Base-by-base conservation (phyloP, 1,140 invertebrate genomes). In the Nasonia vitripennis region DNA sequence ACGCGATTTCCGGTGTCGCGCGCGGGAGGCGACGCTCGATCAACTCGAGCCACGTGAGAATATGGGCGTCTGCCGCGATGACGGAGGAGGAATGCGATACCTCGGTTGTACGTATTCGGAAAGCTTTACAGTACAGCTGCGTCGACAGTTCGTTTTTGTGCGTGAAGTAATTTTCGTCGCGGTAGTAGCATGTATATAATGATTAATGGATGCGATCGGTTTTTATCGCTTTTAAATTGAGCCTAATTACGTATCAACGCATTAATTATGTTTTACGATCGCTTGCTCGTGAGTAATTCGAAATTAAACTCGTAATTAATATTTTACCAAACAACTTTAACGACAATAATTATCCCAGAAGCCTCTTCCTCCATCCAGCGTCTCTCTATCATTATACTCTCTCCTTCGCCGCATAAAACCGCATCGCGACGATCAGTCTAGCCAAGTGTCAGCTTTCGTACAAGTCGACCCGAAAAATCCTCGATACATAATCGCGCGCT, bases 11-110 rank as follows among this genome's bases (percentile, higher is more conserved):
- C 68, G 68, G n/a, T 70, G 62, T 23, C 17, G 10, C n/a, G 68
- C 17, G 51, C 12, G 17, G 51, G 17, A 55, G 51, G 17, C 51
- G 17, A 20, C 51, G 23, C 27, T 34, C 70, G 23, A 14, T 71
- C 70, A 71, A 71, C 70, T 71, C 12, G 27, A 71, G 70, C 70
- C 70, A 71, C 70, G 70, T 71, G 27, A 71, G 70, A 71, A 70
- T 10, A 62, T 62, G 55, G 17, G 55, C 55, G 55, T 62, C 20
- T 62, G 5, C 34, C 5, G 55, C 9, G 20, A 62, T 62, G 20
- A 62, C 51, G 17, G 70, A 31, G 11, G 10, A 17, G 12, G 10
- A 71, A 71, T 34, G 70, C 14, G 70, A 71, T 34, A 71, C 20
- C 70, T 11, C 27, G 10, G 23, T 71, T 17, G 27, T 71, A 71